Conservation (phyloP, 2,113 vertebrate species). For the Daboia siamensis region DNA sequence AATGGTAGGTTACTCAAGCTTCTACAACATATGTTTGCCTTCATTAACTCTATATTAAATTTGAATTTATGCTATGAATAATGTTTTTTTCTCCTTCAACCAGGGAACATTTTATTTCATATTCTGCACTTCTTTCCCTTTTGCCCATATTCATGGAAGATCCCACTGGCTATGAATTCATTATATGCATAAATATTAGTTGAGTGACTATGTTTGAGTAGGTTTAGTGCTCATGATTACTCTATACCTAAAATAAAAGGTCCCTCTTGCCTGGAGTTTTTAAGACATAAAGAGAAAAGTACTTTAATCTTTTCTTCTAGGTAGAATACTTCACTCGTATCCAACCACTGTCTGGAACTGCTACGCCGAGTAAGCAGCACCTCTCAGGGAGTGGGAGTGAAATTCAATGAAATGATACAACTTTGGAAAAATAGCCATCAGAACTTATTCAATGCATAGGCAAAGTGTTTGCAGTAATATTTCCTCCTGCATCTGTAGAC, state of each 20-base stretch:
- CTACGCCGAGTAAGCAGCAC: not conserved
- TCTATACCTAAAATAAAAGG: conserved; percentile 24
- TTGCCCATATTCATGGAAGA: conserved; percentile 35
- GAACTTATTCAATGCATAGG: not conserved
- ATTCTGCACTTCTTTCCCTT: conserved; percentile 28
- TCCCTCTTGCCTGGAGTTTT: not conserved
- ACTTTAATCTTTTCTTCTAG: not conserved
- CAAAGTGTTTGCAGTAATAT: not conserved
- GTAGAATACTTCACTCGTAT: not conserved
- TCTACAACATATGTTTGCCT: conserved; percentile 13
- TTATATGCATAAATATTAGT: conserved; percentile 19
- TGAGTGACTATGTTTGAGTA: conserved; percentile 21
- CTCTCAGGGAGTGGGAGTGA: not conserved
- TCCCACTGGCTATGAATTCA: conserved; percentile 17
- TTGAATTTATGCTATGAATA: conserved; percentile 36
- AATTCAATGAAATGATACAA: not conserved
- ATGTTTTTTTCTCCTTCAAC: conserved; percentile 4
- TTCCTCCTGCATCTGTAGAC: not conserved
- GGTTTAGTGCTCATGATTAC: conserved; percentile 34
- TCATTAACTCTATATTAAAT: conserved; percentile 34
- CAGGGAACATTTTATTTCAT: conserved; percentile 43
- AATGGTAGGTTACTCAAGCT: not conserved
- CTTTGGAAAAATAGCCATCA: not conserved
- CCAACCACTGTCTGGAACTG: not conserved
- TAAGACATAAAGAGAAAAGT: not conserved